Evolutionary conservation across 2,797 vertebrate species (phyloP).

Genomic region (Ispidina lecontei): DNA sequence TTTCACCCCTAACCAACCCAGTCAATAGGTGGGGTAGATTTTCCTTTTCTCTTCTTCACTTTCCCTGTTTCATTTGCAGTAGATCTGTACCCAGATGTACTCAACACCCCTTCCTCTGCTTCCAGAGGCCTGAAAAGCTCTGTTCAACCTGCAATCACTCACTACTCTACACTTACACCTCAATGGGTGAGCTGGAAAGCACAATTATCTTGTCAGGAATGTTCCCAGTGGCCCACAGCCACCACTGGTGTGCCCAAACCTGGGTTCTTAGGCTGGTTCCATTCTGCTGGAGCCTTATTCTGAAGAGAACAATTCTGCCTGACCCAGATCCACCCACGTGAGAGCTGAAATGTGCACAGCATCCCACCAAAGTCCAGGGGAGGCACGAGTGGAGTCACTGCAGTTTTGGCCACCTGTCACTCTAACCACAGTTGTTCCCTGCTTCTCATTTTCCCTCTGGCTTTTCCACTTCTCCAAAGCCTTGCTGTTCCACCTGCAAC

Average conservation of each 20-base stretch:
- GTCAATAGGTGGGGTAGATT: neutral
- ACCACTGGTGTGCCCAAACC: neutral
- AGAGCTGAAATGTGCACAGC: neutral
- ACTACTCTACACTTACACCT: neutral
- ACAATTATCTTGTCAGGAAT: conserved; percentile 24
- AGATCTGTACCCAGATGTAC: neutral
- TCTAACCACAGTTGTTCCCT: neutral
- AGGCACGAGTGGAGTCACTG: neutral
- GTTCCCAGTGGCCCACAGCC: neutral
- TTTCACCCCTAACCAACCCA: neutral
- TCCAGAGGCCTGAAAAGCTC: neutral
- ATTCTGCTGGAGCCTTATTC: neutral
- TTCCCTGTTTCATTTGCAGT: neutral
- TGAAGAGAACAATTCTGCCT: neutral
- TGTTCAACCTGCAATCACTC: neutral
- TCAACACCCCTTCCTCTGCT: neutral
- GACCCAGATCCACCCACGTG: neutral
- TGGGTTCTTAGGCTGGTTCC: neutral
- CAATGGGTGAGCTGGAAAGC: neutral
- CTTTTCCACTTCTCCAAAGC: neutral
- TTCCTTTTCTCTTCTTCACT: neutral
- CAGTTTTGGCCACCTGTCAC: neutral
- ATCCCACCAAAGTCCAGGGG: neutral
- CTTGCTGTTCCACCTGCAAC: accelerated
- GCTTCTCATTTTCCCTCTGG: neutral